A percentile compares a stretch with the other conserved stretches of the same genome.
phyloP scores from a whole-genome alignment of 2,888 invertebrate species.

The Trichopoda pennipes region DNA sequence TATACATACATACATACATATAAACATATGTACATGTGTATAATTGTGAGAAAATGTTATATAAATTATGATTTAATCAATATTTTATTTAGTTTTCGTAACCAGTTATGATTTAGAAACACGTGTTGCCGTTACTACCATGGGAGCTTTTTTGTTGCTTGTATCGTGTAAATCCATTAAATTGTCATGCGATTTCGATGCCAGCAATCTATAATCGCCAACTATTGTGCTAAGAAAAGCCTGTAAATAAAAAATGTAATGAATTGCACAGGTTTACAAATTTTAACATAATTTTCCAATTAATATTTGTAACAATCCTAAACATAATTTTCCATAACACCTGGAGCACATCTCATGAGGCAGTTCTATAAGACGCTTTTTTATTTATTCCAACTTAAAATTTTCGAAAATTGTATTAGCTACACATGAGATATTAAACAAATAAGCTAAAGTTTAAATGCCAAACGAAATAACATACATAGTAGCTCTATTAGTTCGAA shows the following conservation, averaged over 20 bases:
- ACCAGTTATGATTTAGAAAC: conserved; percentile 45
- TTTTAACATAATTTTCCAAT: no score
- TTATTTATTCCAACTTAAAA: no score
- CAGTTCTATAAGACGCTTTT: no score
- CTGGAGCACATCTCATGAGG: no score
- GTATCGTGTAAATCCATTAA: conserved; percentile 17
- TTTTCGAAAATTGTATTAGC: no score
- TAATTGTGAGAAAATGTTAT: not conserved
- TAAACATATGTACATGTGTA: not conserved
- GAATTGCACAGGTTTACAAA: no score
- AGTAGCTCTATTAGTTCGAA: no score
- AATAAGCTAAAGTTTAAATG: no score
- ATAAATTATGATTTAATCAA: conserved; percentile 6
- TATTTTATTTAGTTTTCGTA: conserved; percentile 1
- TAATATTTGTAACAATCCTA: no score
- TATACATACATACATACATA: conserved; percentile 3
- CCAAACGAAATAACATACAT: no score
- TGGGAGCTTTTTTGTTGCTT: conserved; percentile 10
- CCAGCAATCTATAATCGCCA: conserved; percentile 72
- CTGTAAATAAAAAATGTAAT: conserved; percentile 68
- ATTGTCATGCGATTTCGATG: conserved; percentile 41
- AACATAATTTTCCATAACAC: no score
- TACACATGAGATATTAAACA: no score
- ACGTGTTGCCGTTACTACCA: conserved; percentile 23
- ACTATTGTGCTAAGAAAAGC: conserved; percentile 71